phyloP scores from a whole-genome alignment of 1,140 invertebrate species.

The Venturia canescens region DNA sequence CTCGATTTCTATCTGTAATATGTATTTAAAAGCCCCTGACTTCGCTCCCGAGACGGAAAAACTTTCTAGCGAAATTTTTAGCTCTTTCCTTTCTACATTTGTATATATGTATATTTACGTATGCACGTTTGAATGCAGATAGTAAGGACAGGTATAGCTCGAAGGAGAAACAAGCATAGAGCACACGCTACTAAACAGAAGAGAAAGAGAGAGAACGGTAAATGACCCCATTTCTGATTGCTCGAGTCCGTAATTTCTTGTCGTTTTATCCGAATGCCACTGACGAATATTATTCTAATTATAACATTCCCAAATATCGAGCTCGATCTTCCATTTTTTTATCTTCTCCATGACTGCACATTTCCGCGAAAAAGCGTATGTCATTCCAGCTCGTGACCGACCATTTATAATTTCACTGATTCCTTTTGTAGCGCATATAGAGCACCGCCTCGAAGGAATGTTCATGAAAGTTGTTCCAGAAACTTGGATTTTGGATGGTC shows the following conservation, averaged over 20 bases:
- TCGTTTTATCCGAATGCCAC: conserved; percentile 38
- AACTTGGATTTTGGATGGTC: too few relatives aligned
- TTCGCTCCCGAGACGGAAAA: conserved; percentile 30
- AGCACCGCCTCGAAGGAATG: too few relatives aligned
- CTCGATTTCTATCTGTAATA: conserved; percentile 14
- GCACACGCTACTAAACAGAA: not conserved
- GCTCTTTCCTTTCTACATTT: conserved; percentile 37
- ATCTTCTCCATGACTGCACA: too few relatives aligned
- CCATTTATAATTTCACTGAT: too few relatives aligned
- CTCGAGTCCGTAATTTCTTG: conserved; percentile 28
- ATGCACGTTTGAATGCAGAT: not conserved
- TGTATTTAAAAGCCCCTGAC: conserved; percentile 7
- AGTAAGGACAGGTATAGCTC: not conserved
- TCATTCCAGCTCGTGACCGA: too few relatives aligned
- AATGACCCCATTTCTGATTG: conserved; percentile 36
- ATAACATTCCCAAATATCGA: not conserved
- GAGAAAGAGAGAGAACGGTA: not conserved
- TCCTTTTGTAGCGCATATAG: too few relatives aligned
- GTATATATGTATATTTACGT: not conserved
- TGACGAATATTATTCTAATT: not conserved
- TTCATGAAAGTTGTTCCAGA: too few relatives aligned
- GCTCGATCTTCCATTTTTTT: not conserved
- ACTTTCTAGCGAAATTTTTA: conserved; percentile 54
- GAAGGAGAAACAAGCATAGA: conserved; percentile 9
- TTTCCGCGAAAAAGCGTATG: too few relatives aligned